Evolutionary conservation across 1,140 invertebrate genomes (phyloP).

Genomic region (Zaprionus kolodkinae): DNA sequence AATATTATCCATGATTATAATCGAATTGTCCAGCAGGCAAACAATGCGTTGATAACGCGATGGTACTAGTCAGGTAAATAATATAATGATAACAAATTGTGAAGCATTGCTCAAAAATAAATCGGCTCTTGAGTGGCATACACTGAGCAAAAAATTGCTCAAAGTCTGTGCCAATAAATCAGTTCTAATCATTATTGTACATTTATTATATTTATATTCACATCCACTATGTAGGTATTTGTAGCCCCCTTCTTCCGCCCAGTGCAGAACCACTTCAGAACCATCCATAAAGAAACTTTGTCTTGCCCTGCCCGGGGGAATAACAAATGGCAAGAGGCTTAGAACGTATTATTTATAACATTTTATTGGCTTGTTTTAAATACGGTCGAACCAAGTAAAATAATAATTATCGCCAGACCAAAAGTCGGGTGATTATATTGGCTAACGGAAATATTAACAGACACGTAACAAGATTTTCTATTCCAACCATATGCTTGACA

Average conservation of each 20-base stretch:
- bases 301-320: slow-evolving; percentile 17
- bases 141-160: slow-evolving; percentile 18
- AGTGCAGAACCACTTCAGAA: slow-evolving; percentile 20
- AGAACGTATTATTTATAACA: slow-evolving; percentile 50
- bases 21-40: slow-evolving; percentile 31
- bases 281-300: slow-evolving; percentile 24
- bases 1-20: slow-evolving; percentile 43
- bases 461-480: neutral
- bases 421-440: slow-evolving; percentile 15
- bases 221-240: too few species aligned
- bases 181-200: neutral
- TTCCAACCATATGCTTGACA: neutral
- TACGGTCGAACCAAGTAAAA: slow-evolving; percentile 2
- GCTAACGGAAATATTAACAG: neutral
- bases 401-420: slow-evolving; percentile 35
- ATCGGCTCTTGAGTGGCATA: slow-evolving; percentile 19
- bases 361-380: slow-evolving; percentile 42
- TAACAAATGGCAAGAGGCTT: slow-evolving; percentile 16
- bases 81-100: slow-evolving; percentile 59
- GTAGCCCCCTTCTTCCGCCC: neutral
- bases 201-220: neutral
- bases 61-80: slow-evolving; percentile 63
- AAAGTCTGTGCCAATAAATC: neutral
- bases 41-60: slow-evolving; percentile 59
- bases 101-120: slow-evolving; percentile 39